phyloP scores from a whole-genome alignment of 2,113 vertebrate genomes.

The Taxidea taxus region DNA sequence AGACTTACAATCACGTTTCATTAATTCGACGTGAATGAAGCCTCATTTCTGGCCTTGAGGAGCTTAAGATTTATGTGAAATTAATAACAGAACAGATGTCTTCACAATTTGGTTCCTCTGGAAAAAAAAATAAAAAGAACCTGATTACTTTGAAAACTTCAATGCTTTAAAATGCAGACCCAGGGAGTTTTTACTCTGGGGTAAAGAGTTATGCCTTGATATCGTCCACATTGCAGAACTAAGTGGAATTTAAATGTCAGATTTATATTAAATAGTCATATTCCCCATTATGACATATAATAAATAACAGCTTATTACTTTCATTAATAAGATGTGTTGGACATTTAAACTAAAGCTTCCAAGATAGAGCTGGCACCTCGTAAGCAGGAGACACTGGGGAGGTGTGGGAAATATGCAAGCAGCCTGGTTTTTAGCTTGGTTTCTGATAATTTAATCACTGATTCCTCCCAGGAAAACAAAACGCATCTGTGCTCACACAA shows the following conservation, averaged over 20 bases:
- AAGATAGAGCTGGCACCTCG: conserved; percentile 78
- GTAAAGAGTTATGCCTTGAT: conserved; percentile 85
- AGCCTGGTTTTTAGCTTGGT: conserved; percentile 78
- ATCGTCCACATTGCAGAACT: conserved; percentile 84
- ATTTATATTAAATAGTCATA: conserved; percentile 92
- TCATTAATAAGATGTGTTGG: conserved; percentile 84
- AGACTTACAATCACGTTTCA: conserved; percentile 99
- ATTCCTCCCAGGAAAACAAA: conserved; percentile 87
- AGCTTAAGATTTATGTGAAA: conserved; percentile 99
- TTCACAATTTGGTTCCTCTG: conserved; percentile 92
- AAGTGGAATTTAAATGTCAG: conserved; percentile 93
- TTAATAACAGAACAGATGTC: conserved; percentile 99
- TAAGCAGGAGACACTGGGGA: conserved; percentile 79
- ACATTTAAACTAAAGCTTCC: conserved; percentile 85
- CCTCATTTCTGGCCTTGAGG: conserved; percentile 96
- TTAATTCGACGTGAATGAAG: conserved; percentile 98
- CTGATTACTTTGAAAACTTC: conserved; percentile 91
- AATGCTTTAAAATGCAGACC: conserved; percentile 86
- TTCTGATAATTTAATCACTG: conserved; percentile 90
- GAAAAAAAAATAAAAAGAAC: conserved; percentile 83
- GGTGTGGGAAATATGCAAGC: conserved; percentile 76
- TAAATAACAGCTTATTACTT: conserved; percentile 87
- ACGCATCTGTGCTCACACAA: conserved; percentile 87
- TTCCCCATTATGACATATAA: conserved; percentile 87
- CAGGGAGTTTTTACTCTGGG: conserved; percentile 84